Percentiles rank a stretch among this genome's conserved stretches.
These are phyloP conservation scores for Triplophysa tibetana DNA, from an alignment of 2,113 vertebrate species.

Conservation along the genomic window DNA sequence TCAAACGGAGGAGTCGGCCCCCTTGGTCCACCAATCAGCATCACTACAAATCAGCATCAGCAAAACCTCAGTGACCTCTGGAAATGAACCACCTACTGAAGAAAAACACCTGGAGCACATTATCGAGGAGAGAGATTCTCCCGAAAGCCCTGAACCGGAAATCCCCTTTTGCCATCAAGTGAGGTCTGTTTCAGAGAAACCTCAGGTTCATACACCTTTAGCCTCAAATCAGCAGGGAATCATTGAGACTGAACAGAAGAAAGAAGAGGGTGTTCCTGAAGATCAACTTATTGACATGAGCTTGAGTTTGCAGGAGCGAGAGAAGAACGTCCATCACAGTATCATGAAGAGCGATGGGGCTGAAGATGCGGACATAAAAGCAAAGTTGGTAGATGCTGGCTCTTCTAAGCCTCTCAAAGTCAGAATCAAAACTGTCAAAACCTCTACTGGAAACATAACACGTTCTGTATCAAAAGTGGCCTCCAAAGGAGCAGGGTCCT, in stretches of 20 bases:
- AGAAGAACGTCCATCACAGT: conserved; percentile 15
- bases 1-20: conserved; percentile 45
- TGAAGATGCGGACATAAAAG: conserved; percentile 63
- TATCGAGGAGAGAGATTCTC: conserved; percentile 78
- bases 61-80: conserved; percentile 12
- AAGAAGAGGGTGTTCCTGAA: background rate
- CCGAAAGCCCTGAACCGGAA: conserved; percentile 79
- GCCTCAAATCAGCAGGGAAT: conserved; percentile 31
- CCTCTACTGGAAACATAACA: conserved; percentile 81
- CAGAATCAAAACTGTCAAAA: conserved; percentile 94
- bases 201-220: conserved; percentile 50
- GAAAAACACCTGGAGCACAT: conserved; percentile 74
- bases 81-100: conserved; percentile 44
- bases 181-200: conserved; percentile 49
- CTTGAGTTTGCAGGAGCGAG: conserved; percentile 21
- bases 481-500: conserved; percentile 66
- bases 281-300: conserved; percentile 57
- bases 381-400: conserved; percentile 54
- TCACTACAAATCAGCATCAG: background rate
- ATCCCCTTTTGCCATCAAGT: conserved; percentile 46
- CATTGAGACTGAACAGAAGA: conserved; percentile 16
- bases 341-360: conserved; percentile 19
- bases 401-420: conserved; percentile 84
- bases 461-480: conserved; percentile 82
- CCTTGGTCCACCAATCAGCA: conserved; percentile 1